These are phyloP conservation scores for Drosophila multiciliata DNA, from an alignment of 2,888 invertebrate genomes.

Conservation along the genomic window DNA sequence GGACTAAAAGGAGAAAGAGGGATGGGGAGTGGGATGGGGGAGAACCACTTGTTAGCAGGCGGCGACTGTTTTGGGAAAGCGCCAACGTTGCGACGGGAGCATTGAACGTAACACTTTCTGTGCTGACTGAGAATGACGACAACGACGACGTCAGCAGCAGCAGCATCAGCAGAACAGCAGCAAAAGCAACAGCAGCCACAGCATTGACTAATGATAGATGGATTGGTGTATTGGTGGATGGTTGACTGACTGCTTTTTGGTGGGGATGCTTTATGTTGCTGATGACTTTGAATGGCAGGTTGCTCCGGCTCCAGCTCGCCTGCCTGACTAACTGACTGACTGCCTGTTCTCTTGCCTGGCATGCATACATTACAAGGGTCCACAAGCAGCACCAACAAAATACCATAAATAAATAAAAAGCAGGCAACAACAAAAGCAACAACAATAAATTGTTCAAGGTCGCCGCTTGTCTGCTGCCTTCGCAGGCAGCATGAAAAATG, in stretches of 20 bases:
- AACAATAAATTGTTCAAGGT: slow-evolving; percentile 81
- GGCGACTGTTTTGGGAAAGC: slow-evolving; percentile 70
- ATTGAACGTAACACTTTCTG: slow-evolving; percentile 79
- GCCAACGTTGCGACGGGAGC: slow-evolving; percentile 66
- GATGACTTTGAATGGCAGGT: slow-evolving; percentile 75
- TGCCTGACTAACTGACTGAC: slow-evolving; percentile 24
- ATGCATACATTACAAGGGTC: slow-evolving; percentile 74
- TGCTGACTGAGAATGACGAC: slow-evolving; percentile 52
- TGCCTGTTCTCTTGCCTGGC: slow-evolving; percentile 28
- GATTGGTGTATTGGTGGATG: slow-evolving; percentile 42
- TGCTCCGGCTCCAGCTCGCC: slow-evolving; percentile 26
- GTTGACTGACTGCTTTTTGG: slow-evolving; percentile 50
- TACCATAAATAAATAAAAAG: slow-evolving; percentile 77
- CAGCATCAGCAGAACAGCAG: slow-evolving; percentile 28
- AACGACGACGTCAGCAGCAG: slow-evolving; percentile 14
- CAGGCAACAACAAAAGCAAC: slow-evolving; percentile 47
- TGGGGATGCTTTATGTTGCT: slow-evolving; percentile 59
- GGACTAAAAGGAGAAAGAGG: background rate
- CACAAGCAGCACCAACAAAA: slow-evolving; percentile 48
- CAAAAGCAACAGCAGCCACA: slow-evolving; percentile 37
- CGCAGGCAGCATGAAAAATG: slow-evolving; percentile 76
- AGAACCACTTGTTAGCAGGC: slow-evolving; percentile 72
- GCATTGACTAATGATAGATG: slow-evolving; percentile 82
- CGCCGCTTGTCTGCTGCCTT: slow-evolving; percentile 81
- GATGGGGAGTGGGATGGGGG: background rate